These are phyloP conservation scores for Panurus biarmicus DNA, from an alignment of 2,113 vertebrate species.

Conservation along the genomic window DNA sequence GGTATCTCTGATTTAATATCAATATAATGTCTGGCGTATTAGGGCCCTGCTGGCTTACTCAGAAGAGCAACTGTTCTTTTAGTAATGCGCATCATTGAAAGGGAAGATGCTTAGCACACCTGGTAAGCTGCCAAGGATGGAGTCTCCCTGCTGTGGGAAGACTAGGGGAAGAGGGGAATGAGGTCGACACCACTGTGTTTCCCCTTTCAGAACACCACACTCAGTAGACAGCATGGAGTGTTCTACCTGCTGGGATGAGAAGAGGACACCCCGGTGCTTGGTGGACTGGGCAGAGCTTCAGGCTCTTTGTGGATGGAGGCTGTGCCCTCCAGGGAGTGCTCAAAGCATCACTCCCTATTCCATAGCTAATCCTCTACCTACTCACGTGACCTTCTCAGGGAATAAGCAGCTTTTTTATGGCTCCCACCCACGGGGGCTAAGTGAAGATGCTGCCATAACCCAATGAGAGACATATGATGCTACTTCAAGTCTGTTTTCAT, in stretches of 20 bases:
- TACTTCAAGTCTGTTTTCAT: neutral
- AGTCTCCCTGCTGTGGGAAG: neutral
- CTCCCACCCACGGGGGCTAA: neutral
- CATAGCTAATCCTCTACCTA: neutral
- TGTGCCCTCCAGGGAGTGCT: neutral
- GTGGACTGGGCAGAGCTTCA: fast-evolving
- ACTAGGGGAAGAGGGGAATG: neutral
- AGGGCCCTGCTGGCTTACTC: neutral
- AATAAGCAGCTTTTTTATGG: neutral
- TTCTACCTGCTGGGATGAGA: neutral
- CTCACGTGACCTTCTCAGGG: neutral
- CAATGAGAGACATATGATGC: neutral
- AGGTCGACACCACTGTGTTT: neutral
- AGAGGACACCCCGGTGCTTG: fast-evolving
- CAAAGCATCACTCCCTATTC: neutral
- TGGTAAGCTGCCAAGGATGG: neutral
- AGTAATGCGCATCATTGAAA: neutral
- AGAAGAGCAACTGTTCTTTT: neutral
- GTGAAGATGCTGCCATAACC: neutral
- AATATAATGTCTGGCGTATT: neutral
- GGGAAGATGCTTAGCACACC: neutral
- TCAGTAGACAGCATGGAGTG: fast-evolving
- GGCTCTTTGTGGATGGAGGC: neutral
- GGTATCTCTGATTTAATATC: neutral
- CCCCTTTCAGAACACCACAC: fast-evolving